A percentile compares a stretch with the other conserved stretches of the same genome.
phyloP scores from a whole-genome alignment of 2,797 vertebrate species.

The Acanthornis magna region DNA sequence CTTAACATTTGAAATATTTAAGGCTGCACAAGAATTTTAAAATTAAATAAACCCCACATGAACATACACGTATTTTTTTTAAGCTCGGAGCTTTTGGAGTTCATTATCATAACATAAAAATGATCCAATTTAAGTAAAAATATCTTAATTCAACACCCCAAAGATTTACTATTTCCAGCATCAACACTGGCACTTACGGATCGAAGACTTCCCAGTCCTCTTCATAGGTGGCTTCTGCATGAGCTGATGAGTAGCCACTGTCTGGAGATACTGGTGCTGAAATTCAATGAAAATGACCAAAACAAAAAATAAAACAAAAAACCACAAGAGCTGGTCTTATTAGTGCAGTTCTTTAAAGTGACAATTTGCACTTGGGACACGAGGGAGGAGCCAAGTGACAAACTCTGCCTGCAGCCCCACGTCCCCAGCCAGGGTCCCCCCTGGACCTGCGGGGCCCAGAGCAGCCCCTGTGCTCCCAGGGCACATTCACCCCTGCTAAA shows the following conservation, averaged over 20 bases:
- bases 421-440: neutral
- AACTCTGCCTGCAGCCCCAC: neutral
- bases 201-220: constrained; percentile 99
- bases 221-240: constrained; percentile 93
- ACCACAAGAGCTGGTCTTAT: constrained; percentile 53
- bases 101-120: neutral
- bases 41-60: neutral
- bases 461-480: neutral
- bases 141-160: neutral
- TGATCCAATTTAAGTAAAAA: neutral
- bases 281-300: constrained; percentile 59
- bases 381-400: neutral
- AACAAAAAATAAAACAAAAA: constrained; percentile 51
- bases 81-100: neutral
- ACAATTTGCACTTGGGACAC: neutral
- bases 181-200: constrained; percentile 83
- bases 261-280: constrained; percentile 89
- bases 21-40: neutral
- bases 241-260: constrained; percentile 88
- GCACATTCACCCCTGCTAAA: accelerated
- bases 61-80: neutral
- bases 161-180: neutral
- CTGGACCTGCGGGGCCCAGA: too few relatives aligned
- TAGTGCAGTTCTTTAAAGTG: constrained; percentile 5
- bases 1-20: neutral